Base-by-base conservation (phyloP, 1,140 invertebrate species). In the Marisa cornuarietis region DNA sequence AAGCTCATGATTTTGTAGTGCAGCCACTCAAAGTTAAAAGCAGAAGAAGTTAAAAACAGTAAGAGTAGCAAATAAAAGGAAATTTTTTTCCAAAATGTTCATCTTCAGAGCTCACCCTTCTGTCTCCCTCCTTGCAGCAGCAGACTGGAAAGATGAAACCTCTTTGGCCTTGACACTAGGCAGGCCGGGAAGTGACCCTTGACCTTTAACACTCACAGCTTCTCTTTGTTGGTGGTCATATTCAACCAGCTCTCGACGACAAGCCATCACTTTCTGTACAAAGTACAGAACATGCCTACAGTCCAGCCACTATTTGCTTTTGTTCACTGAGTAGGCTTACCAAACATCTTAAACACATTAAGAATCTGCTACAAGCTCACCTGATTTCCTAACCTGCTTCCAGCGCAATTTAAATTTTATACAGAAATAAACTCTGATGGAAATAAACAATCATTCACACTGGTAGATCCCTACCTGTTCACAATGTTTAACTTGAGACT, bases 231-330 rank as follows among this genome's bases (percentile, higher is more conserved):
- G 95, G 71, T 96, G 93, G 90, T 99, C 97, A 88, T 98, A 99
- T 0, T 96, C 94, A 0, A 99, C 96, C 42, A 99, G 91, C 89
- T 98, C 97, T 85, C 96, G 94, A 49, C 96, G 94, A 88, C 96
- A 97, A 0, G 96, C 96, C 77, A 97, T 92, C 11, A 98, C 96
- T 88, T 90, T 90, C 88, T 92, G 80, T 82, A 58, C 54, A 58
- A 58, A 58, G 16, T 11, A 18, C 54, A 58, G 16, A 18, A 58
- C 54, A 18, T 58, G 8, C 31, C 31, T 58, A 58, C 16, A 58
- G 54, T 18, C 54, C 54, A 58, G 54, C 11, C 11, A 14, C 54
- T 58, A 58, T 58, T 18, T 58, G 11, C 11, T 42, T 14, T 1
- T 58, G 54, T 14, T 14, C 54, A 58, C 54, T 58, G 54, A 58